These are phyloP conservation scores for Temnothorax rugatulus DNA, from an alignment of 2,888 invertebrate genomes.

Conservation along the genomic window DNA sequence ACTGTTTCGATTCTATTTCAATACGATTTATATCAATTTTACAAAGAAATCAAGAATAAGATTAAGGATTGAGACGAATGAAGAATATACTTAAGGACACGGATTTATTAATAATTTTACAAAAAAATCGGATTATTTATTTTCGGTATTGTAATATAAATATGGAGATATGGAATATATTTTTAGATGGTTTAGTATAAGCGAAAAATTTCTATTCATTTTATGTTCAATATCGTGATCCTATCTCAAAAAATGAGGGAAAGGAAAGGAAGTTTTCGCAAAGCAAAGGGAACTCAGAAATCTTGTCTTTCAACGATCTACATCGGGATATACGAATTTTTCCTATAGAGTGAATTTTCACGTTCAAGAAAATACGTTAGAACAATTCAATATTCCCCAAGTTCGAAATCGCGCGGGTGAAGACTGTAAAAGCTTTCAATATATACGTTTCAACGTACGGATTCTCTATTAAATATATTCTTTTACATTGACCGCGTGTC, in stretches of 20 bases:
- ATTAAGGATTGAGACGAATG: not conserved
- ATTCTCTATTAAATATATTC: slow-evolving; percentile 39
- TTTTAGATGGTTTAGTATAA: not conserved
- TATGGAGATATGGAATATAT: not conserved
- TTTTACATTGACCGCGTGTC: slow-evolving; percentile 7
- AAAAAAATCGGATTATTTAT: not conserved
- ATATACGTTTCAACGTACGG: slow-evolving; percentile 29
- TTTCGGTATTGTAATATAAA: not conserved
- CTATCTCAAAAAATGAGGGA: not conserved
- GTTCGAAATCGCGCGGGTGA: slow-evolving; percentile 31
- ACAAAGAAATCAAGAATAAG: not conserved
- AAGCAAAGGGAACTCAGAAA: slow-evolving; percentile 43
- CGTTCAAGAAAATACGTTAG: slow-evolving; percentile 54
- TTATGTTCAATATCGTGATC: slow-evolving; percentile 25
- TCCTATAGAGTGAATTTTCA: slow-evolving; percentile 45
- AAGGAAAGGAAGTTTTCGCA: slow-evolving; percentile 27
- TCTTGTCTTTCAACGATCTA: slow-evolving; percentile 50
- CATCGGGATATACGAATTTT: slow-evolving; percentile 48
- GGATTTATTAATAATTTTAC: not conserved
- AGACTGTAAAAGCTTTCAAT: slow-evolving; percentile 36
- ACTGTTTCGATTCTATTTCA: not conserved
- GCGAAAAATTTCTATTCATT: slow-evolving; percentile 12
- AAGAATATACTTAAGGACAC: not conserved
- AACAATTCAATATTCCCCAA: slow-evolving; percentile 54
- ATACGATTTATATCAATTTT: not conserved